These are phyloP conservation scores for Apus apus DNA, from an alignment of 2,113 vertebrate species.

Conservation along the genomic window DNA sequence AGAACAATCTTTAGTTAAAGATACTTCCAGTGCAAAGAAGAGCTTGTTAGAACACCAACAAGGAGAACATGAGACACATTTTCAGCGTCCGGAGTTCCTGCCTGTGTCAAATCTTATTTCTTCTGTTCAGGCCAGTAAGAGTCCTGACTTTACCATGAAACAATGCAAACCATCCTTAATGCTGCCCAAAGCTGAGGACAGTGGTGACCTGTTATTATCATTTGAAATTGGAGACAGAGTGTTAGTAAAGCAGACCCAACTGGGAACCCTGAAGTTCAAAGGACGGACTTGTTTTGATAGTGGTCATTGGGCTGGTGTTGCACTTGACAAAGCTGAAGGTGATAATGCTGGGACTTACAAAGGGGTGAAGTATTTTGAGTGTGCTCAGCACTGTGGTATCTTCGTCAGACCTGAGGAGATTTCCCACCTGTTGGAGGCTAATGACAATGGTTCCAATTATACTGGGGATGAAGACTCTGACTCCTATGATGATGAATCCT, in stretches of 20 bases:
- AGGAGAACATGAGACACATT: not conserved
- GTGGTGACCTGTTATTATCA: constrained; percentile 3
- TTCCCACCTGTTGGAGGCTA: constrained; percentile 5
- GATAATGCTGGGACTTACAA: constrained; percentile 38
- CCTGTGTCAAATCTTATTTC: not conserved
- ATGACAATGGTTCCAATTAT: not conserved
- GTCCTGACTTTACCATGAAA: not conserved
- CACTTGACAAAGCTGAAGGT: constrained; percentile 55
- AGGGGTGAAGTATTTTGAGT: constrained; percentile 61
- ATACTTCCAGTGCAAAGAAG: not conserved
- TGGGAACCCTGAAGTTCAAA: constrained; percentile 57
- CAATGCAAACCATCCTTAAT: not conserved
- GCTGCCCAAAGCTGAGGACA: not conserved
- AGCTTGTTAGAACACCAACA: not conserved
- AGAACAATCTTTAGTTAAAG: not conserved
- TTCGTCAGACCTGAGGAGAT: constrained; percentile 70
- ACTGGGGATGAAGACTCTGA: not conserved
- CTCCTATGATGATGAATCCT: not conserved
- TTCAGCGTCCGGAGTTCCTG: not conserved
- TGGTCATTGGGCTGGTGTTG: constrained; percentile 66
- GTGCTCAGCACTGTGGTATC: constrained; percentile 48
- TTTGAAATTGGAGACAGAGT: constrained; percentile 51
- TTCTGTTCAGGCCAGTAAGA: not conserved
- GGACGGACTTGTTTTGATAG: constrained; percentile 1
- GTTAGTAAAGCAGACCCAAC: constrained; percentile 55